Evolutionary conservation across 37 sponge, comb jelly and placozoan species (phyloP).

Genomic region (Haliclona indistincta): DNA sequence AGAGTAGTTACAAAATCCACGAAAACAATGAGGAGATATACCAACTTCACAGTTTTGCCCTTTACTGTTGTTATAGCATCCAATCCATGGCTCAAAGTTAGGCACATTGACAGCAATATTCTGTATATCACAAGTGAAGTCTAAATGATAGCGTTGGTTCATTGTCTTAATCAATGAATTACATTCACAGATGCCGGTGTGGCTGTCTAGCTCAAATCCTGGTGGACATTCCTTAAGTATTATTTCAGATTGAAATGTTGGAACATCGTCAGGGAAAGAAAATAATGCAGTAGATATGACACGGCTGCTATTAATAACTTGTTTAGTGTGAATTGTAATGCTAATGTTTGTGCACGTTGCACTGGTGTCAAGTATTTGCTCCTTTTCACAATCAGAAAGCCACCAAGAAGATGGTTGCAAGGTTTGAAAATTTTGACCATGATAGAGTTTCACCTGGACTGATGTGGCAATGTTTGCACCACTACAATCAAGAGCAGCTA

Average conservation of each 20-base stretch:
- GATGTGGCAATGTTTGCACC: background rate
- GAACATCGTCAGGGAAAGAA: background rate
- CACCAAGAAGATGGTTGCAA: no score
- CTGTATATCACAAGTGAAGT: background rate
- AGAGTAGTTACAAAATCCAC: background rate
- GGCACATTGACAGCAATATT: background rate
- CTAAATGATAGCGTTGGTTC: background rate
- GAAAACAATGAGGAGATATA: background rate
- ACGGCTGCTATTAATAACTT: background rate
- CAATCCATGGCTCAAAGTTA: background rate
- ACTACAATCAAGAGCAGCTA: slow-evolving; percentile 1
- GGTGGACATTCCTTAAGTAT: background rate
- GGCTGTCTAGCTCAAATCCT: background rate
- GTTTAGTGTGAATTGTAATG: background rate
- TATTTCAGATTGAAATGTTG: background rate
- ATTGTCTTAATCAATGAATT: background rate
- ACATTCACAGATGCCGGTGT: background rate
- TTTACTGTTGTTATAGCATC: background rate
- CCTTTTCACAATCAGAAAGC: background rate
- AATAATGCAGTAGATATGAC: no score
- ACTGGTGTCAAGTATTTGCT: background rate
- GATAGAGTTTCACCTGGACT: background rate
- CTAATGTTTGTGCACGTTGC: background rate
- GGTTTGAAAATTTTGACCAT: background rate
- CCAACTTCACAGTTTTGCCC: background rate